Evolutionary conservation across 2,113 vertebrate genomes (phyloP), one percentile per base, ranked within the genome.

Genomic region (Cariama cristata): DNA sequence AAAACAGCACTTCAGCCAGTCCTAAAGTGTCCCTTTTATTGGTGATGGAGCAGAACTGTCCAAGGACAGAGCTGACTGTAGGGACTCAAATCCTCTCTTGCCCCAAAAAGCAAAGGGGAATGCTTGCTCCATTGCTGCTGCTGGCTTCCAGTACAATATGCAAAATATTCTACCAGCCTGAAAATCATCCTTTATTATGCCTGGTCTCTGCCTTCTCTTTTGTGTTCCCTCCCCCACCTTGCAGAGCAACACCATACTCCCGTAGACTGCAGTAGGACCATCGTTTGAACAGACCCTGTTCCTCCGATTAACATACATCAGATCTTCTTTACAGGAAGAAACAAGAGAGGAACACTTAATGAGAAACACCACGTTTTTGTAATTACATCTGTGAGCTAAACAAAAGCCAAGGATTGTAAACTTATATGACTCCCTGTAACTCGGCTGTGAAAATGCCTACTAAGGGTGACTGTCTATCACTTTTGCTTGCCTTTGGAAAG

Each of bases 241-340:
- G 58, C 40, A 80, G 55, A 67, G 11, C 38, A 72, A 72, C 71
- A 35, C 14, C 14, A 4, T 7, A 18, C 35, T 68, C 55, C 44
- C 40, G 15, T 18, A 30, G 79, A 13, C 22, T 7, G 42, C 32
- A 33, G 38, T 38, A 38, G 23, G 24, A 56, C 47, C 45, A 50
- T 3, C 1, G 4, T 38, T 40, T 11, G 40, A 58, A 27, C 2
- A 3, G 66, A 38, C 26, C 2, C 1, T 9, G 35, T 27, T 82
- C 60, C 45, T 84, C 55, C 1, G 5, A 20, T 6, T 11, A 50
- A 60, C 27, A 26, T 0, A 56, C 15, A 52, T 0, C 60, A 64
- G 33, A 53, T 42, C n/a, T 38, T 47, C 62, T 52, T 45, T 11
- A 81, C 49, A 55, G 73, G 28, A 77, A 60, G 35, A 72, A 92